These are phyloP conservation scores for Ctenoplectra terminalis DNA, from an alignment of 1,140 invertebrate genomes.

Conservation along the genomic window DNA sequence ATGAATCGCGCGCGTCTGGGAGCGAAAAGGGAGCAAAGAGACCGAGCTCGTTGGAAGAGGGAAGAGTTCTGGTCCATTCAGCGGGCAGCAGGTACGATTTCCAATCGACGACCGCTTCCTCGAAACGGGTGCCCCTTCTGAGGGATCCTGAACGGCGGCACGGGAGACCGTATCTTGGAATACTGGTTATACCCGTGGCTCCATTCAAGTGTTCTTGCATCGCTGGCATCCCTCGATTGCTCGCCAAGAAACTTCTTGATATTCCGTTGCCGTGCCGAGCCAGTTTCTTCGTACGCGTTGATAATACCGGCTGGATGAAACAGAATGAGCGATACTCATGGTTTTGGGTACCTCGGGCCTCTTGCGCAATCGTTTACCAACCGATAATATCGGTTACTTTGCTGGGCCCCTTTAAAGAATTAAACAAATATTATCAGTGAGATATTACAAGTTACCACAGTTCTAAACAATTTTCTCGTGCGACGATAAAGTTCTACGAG, in stretches of 20 bases:
- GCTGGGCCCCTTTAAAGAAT: too few species aligned
- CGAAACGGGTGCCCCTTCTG: conserved; percentile 68
- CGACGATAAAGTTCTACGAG: too few species aligned
- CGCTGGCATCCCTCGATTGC: conserved; percentile 48
- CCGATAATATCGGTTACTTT: too few species aligned
- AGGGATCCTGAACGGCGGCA: conserved; percentile 40
- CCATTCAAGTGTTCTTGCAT: conserved; percentile 73
- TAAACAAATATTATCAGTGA: too few species aligned
- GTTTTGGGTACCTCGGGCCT: too few species aligned
- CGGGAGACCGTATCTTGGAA: conserved; percentile 27
- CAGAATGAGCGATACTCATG: not conserved
- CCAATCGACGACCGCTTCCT: conserved; percentile 70
- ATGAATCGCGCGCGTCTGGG: conserved; percentile 7
- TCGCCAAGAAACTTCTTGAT: conserved; percentile 69
- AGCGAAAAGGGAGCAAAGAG: conserved; percentile 40
- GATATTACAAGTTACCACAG: too few species aligned
- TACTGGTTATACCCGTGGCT: conserved; percentile 55
- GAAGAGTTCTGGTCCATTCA: conserved; percentile 62
- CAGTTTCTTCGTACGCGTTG: conserved; percentile 50
- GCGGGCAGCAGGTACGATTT: conserved; percentile 61
- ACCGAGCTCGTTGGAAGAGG: not conserved
- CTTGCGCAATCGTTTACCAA: too few species aligned
- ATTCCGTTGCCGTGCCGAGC: conserved; percentile 64
- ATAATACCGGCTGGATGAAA: conserved; percentile 38
- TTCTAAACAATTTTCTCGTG: too few species aligned